Percentiles rank a stretch among this genome's conserved stretches.
Evolutionary conservation across 2,888 invertebrate species (phyloP).

Genomic region (Chymomyza amoena): DNA sequence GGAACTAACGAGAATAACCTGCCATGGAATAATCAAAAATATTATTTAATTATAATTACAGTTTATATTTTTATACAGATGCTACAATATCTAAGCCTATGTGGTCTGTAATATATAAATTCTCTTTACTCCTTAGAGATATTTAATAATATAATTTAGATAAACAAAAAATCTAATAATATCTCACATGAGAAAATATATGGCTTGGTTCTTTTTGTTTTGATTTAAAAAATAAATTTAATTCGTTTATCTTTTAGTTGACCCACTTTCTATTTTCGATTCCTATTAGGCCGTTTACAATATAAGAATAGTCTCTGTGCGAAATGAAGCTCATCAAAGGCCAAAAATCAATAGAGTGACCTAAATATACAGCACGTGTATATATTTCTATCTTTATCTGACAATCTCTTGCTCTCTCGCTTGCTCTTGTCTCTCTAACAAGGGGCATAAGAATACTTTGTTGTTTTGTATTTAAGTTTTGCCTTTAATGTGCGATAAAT

Average conservation of each 20-base stretch:
- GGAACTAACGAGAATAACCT: no score
- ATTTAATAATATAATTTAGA: no score
- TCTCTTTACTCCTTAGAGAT: no score
- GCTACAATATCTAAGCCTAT: no score
- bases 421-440: background rate
- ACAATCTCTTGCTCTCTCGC: background rate
- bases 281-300: background rate
- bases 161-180: background rate
- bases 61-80: no score
- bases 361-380: background rate
- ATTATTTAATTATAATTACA: no score
- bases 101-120: no score
- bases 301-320: background rate
- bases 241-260: background rate
- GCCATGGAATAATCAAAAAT: no score
- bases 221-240: background rate
- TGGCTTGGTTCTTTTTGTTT: background rate
- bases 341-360: background rate
- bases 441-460: background rate
- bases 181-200: background rate
- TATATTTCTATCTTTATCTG: background rate
- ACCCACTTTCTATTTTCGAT: background rate
- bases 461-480: background rate
- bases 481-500: slow-evolving; percentile 20
- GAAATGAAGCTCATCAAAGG: background rate